Evolutionary conservation across 2,113 vertebrate species (phyloP).

Genomic region (Pandion haliaetus): DNA sequence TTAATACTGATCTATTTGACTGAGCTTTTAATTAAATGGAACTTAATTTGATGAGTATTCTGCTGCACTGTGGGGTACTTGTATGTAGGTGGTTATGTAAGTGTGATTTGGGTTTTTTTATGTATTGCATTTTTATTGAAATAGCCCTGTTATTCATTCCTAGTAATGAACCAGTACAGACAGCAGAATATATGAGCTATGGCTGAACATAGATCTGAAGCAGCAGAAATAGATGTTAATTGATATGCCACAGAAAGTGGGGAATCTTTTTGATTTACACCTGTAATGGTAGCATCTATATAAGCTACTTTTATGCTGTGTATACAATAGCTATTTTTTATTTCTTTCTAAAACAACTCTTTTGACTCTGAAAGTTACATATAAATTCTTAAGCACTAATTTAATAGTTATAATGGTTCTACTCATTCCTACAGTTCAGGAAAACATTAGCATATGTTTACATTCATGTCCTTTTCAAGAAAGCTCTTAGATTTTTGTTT

Average conservation of each 20-base stretch:
- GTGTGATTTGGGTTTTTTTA: background rate
- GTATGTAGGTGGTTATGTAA: background rate
- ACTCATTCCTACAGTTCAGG: background rate
- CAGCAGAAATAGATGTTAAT: background rate
- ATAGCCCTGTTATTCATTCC: background rate
- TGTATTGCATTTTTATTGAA: constrained; percentile 15
- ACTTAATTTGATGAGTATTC: background rate
- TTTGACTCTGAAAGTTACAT: background rate
- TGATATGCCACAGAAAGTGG: background rate
- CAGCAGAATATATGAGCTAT: background rate
- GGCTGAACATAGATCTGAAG: background rate
- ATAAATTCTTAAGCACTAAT: background rate
- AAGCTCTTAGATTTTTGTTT: background rate
- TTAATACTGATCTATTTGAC: background rate
- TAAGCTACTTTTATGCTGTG: background rate
- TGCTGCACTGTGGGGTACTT: background rate
- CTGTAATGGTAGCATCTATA: background rate
- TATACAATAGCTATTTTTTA: background rate
- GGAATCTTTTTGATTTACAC: background rate
- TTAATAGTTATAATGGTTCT: background rate
- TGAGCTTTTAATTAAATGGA: constrained; percentile 19
- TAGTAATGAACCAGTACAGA: background rate
- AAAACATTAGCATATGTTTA: background rate
- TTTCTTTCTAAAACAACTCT: background rate
- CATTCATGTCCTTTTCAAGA: background rate